A percentile compares a stretch with the other conserved stretches of the same genome.
phyloP scores from a whole-genome alignment of 2,113 vertebrate genomes.

The Lynx canadensis region DNA sequence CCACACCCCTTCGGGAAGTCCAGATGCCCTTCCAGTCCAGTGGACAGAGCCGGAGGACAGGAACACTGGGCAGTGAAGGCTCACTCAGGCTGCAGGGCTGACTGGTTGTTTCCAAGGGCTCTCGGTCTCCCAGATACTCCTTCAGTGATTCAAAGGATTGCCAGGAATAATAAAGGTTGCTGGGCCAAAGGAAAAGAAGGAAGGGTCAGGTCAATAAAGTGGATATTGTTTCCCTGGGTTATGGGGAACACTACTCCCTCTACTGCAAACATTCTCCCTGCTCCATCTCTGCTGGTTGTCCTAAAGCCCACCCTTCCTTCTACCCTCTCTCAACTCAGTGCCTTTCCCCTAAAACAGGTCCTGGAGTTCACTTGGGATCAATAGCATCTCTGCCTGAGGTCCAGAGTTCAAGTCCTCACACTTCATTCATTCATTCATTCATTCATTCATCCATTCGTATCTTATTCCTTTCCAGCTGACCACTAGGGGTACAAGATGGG shows the following conservation, averaged over 20 bases:
- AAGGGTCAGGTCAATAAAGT: background rate
- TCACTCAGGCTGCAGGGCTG: background rate
- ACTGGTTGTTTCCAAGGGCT: background rate
- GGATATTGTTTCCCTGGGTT: background rate
- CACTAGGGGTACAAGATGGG: background rate
- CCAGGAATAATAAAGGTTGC: slow-evolving; percentile 51
- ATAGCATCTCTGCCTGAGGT: background rate
- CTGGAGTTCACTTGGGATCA: background rate
- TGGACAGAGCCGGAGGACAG: background rate
- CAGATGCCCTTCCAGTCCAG: background rate
- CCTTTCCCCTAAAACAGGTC: background rate
- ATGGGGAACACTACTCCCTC: background rate
- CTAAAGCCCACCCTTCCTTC: background rate
- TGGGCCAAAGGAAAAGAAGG: background rate
- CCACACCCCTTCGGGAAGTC: background rate
- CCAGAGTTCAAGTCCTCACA: background rate
- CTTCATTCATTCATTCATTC: background rate
- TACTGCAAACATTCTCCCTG: background rate
- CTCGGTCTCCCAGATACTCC: slow-evolving; percentile 7
- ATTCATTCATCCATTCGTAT: background rate
- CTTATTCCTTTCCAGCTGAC: background rate
- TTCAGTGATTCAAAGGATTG: slow-evolving; percentile 12
- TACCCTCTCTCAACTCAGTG: background rate
- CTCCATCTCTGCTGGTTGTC: background rate
- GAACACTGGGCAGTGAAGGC: background rate